Evolutionary conservation across 2,113 vertebrate species (phyloP).

Genomic region (Hypomesus transpacificus): DNA sequence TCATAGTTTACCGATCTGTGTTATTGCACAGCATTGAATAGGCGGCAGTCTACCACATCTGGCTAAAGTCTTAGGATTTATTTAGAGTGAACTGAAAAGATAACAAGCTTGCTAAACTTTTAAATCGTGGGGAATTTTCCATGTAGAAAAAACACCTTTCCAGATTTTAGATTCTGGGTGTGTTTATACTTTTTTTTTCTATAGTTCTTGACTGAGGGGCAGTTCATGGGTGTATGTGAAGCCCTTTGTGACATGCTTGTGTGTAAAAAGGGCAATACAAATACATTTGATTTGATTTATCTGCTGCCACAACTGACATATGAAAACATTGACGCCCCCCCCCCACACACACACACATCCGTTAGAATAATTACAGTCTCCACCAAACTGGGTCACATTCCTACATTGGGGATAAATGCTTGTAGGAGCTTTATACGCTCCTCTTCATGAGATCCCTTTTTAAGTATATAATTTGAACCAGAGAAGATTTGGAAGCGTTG

Average conservation of each 20-base stretch:
- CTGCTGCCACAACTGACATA: neutral
- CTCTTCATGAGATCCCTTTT: neutral
- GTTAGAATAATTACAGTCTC: neutral
- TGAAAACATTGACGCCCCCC: neutral
- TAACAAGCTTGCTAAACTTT: neutral
- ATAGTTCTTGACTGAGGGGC: too few relatives aligned
- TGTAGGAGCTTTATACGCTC: neutral
- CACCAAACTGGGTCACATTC: neutral
- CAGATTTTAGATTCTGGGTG: too few relatives aligned
- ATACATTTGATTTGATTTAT: too few relatives aligned
- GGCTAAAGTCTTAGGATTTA: neutral
- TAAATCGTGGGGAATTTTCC: neutral
- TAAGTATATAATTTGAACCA: neutral
- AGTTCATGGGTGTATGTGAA: too few relatives aligned
- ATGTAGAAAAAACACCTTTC: neutral
- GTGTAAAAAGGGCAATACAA: too few relatives aligned
- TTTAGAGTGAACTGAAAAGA: neutral
- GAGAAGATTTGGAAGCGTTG: slow-evolving; percentile 3
- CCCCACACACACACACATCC: neutral
- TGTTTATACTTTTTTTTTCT: too few relatives aligned
- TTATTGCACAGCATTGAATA: neutral
- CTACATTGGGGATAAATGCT: neutral
- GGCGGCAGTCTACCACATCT: neutral
- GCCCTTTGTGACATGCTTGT: too few relatives aligned
- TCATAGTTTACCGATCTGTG: neutral